Evolutionary conservation across 2,113 vertebrate genomes (phyloP).

Genomic region (Oreocharis arfaki): DNA sequence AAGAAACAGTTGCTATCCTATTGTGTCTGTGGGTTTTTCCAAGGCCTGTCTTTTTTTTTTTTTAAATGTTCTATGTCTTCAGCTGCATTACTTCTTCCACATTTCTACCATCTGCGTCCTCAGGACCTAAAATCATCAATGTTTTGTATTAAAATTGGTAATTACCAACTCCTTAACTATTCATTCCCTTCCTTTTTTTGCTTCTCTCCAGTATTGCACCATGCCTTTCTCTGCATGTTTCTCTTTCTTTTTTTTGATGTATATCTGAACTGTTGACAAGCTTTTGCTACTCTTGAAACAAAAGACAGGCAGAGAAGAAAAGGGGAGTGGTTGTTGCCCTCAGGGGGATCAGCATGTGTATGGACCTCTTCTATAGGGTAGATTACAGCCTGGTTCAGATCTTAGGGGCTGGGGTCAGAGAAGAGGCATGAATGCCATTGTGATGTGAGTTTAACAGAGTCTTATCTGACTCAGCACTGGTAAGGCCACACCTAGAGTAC

Average conservation of each 20-base stretch:
- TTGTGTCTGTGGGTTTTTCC: conserved; percentile 6
- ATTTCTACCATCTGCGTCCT: conserved; percentile 4
- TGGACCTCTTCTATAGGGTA: not conserved
- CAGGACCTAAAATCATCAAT: not conserved
- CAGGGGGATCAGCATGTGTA: not conserved
- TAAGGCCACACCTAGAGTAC: not conserved
- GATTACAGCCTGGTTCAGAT: not conserved
- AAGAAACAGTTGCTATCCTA: not conserved
- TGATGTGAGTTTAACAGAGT: not conserved
- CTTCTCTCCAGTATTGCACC: not conserved
- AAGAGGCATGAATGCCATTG: not conserved
- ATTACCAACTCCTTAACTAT: not conserved
- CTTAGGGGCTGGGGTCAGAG: not conserved
- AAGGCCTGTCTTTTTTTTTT: not conserved
- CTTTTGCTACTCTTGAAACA: not conserved
- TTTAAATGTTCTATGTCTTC: not conserved
- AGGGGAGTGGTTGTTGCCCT: not conserved
- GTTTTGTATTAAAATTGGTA: not conserved
- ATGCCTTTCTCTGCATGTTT: not conserved
- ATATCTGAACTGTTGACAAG: not conserved
- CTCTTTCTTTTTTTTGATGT: not conserved
- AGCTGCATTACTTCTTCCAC: not conserved
- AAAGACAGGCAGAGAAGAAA: not conserved
- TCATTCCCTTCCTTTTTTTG: not conserved
- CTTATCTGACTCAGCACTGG: not conserved